phyloP scores from a whole-genome alignment of 2,113 vertebrate genomes.

The Leptosomus discolor region DNA sequence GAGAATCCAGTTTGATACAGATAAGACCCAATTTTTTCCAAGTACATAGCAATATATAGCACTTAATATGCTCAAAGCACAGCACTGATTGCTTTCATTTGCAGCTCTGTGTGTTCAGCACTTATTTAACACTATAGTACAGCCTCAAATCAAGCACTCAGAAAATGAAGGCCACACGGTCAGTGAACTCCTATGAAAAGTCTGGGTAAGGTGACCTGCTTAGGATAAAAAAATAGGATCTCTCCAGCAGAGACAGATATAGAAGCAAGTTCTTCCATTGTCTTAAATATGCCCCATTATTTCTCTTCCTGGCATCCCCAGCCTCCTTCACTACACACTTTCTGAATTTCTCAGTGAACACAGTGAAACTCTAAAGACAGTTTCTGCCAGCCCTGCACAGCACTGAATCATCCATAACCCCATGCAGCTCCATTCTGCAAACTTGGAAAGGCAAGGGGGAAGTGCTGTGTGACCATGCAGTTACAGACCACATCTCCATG shows the following conservation, averaged over 20 bases:
- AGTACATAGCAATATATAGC: constrained; percentile 54
- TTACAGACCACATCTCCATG: not conserved
- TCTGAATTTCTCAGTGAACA: not conserved
- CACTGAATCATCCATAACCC: not conserved
- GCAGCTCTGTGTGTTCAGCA: constrained; percentile 60
- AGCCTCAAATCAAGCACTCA: constrained; percentile 48
- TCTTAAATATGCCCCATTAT: not conserved
- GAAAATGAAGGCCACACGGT: constrained; percentile 58
- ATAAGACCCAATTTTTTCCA: constrained; percentile 52
- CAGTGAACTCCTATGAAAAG: constrained; percentile 47
- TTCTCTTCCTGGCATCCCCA: not conserved
- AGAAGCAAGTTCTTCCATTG: not conserved
- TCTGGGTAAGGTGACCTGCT: constrained; percentile 30
- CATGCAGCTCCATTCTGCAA: not conserved
- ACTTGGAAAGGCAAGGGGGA: not conserved
- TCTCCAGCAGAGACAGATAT: not conserved
- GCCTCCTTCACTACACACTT: not conserved
- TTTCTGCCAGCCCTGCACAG: not conserved
- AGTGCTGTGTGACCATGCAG: not conserved
- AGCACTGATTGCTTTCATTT: constrained; percentile 63
- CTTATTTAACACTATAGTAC: constrained; percentile 34
- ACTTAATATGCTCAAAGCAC: constrained; percentile 57
- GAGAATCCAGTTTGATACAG: constrained; percentile 42
- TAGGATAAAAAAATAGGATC: not conserved
- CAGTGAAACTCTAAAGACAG: not conserved